Evolutionary conservation across 2,113 vertebrate species (phyloP).

Genomic region (Nothoprocta perdicaria): DNA sequence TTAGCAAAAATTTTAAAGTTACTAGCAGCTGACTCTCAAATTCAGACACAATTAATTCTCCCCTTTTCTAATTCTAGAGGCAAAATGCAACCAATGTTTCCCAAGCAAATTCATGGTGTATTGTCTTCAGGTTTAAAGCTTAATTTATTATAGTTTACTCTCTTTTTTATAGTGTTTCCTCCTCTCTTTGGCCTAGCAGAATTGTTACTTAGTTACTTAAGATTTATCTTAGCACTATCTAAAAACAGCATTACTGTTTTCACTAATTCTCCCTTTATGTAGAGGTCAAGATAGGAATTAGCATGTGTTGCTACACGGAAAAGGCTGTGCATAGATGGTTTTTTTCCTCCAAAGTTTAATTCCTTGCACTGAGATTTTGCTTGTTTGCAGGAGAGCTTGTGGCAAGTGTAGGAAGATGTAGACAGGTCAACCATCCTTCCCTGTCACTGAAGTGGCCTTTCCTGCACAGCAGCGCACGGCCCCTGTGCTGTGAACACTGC

Average conservation of each 20-base stretch:
- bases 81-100: background rate
- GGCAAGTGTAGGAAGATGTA: background rate
- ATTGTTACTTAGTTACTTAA: background rate
- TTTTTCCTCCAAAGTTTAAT: background rate
- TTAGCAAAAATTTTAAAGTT: background rate
- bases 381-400: rapidly evolving
- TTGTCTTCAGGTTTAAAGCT: background rate
- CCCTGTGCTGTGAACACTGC: rapidly evolving
- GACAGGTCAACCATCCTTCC: background rate
- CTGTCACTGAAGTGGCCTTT: background rate
- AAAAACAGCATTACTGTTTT: background rate
- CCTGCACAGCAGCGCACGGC: rapidly evolving
- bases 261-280: background rate
- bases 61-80: background rate
- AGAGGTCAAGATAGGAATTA: background rate
- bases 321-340: background rate
- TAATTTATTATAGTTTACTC: background rate
- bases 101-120: background rate
- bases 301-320: rapidly evolving
- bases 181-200: background rate
- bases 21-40: background rate
- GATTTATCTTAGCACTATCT: background rate
- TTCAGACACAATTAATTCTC: background rate
- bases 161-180: background rate
- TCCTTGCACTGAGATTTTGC: background rate